Conservation (phyloP, 2,113 vertebrate genomes). For the Butastur rufipennis region DNA sequence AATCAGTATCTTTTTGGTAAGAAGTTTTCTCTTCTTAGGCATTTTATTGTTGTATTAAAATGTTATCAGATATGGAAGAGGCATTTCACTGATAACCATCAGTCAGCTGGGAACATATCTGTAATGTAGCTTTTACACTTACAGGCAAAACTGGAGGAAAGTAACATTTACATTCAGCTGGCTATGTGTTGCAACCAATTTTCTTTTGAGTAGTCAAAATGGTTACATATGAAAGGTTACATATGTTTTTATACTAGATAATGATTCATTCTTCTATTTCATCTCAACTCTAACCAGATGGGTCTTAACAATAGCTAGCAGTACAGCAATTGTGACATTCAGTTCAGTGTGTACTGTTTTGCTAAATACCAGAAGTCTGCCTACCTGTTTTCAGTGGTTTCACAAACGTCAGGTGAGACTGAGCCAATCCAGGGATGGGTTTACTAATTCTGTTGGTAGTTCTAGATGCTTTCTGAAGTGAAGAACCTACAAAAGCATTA, state of each 20-base stretch:
- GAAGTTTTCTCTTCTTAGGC: not conserved
- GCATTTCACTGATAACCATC: not conserved
- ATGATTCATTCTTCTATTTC: not conserved
- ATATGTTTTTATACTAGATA: not conserved
- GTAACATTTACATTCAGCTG: not conserved
- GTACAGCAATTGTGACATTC: not conserved
- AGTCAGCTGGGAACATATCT: not conserved
- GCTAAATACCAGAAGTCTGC: conserved; percentile 40
- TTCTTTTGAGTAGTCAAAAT: not conserved
- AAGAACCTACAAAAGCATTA: conserved; percentile 59
- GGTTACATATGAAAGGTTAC: not conserved
- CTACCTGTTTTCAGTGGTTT: conserved; percentile 85
- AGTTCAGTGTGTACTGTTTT: not conserved
- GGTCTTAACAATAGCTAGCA: not conserved
- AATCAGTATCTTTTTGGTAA: not conserved
- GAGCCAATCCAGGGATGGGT: conserved; percentile 78
- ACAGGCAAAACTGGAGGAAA: not conserved
- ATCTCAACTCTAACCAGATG: not conserved
- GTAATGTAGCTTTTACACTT: not conserved
- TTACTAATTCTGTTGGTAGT: conserved; percentile 45
- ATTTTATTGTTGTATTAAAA: not conserved
- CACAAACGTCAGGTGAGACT: conserved; percentile 84
- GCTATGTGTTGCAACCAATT: not conserved
- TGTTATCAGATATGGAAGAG: not conserved
- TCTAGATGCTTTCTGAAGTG: conserved; percentile 17